Conservation (phyloP, 2,113 vertebrate species). For the Cyanoramphus novaezelandiae region DNA sequence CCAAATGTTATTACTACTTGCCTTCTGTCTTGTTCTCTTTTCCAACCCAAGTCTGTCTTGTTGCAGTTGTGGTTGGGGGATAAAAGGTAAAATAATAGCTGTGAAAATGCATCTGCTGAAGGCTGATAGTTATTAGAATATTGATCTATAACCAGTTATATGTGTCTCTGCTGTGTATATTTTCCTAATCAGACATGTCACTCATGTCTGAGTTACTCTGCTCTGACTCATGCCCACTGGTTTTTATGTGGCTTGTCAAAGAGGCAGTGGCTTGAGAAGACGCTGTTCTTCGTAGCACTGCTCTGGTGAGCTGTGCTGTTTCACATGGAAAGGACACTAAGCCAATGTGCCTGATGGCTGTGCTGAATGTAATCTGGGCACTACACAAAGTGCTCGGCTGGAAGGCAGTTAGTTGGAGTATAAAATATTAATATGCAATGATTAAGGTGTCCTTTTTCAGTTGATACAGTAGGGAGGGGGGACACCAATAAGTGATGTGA, state of each 20-base stretch:
- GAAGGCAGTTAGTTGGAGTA: neutral
- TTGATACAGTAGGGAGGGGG: neutral
- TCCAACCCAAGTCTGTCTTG: neutral
- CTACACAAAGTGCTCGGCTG: neutral
- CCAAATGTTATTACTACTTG: neutral
- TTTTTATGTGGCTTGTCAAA: rapidly evolving
- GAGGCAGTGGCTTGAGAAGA: neutral
- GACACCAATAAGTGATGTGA: neutral
- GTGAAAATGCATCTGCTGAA: neutral
- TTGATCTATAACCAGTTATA: neutral
- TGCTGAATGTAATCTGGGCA: neutral
- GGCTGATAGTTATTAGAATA: neutral
- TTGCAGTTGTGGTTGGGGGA: neutral
- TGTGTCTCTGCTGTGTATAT: neutral
- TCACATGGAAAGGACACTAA: neutral
- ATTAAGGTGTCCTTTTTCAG: neutral
- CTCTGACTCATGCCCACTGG: neutral
- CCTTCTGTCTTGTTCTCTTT: neutral
- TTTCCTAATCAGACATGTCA: neutral
- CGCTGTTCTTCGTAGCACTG: rapidly evolving
- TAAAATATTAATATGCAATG: neutral
- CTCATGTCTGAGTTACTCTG: neutral
- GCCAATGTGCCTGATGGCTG: neutral
- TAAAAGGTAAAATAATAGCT: neutral
- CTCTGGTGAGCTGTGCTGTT: neutral